These are phyloP conservation scores for Zygogramma bicolorata DNA, from an alignment of 2,888 invertebrate species.

Conservation along the genomic window DNA sequence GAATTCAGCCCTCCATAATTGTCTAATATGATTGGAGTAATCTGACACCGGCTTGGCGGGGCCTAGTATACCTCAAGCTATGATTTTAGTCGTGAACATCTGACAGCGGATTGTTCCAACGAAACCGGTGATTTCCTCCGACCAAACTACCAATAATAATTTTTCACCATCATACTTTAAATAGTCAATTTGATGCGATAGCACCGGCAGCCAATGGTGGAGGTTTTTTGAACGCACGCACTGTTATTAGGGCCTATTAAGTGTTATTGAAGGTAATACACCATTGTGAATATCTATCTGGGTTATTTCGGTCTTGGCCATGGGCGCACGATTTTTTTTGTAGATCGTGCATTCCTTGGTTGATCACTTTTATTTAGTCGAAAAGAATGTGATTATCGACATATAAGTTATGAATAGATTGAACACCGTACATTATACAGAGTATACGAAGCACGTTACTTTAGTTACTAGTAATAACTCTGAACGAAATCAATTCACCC, in stretches of 20 bases:
- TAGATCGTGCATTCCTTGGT: too few relatives aligned
- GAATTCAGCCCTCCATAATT: not conserved
- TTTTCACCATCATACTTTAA: conserved; percentile 67
- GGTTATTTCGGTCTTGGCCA: conserved; percentile 48
- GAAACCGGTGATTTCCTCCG: conserved; percentile 63
- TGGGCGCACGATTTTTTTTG: not conserved
- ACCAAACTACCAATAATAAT: conserved; percentile 67
- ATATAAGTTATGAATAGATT: too few relatives aligned
- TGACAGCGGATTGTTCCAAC: conserved; percentile 54
- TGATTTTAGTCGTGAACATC: conserved; percentile 63
- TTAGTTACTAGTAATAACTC: too few relatives aligned
- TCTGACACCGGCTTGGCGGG: conserved; percentile 39
- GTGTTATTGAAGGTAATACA: conserved; percentile 67
- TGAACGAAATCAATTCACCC: too few relatives aligned
- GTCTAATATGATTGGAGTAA: not conserved
- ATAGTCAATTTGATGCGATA: conserved; percentile 67
- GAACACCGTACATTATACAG: too few relatives aligned
- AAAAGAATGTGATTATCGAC: too few relatives aligned
- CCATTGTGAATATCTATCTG: conserved; percentile 62
- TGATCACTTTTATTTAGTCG: too few relatives aligned
- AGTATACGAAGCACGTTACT: too few relatives aligned
- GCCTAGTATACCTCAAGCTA: conserved; percentile 56
- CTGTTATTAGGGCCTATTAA: conserved; percentile 68
- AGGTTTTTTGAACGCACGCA: conserved; percentile 61
- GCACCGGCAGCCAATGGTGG: conserved; percentile 62